A percentile compares a stretch with the other conserved stretches of the same genome.
Evolutionary conservation across 2,888 invertebrate genomes (phyloP).

Genomic region (Cataglyphis livida): DNA sequence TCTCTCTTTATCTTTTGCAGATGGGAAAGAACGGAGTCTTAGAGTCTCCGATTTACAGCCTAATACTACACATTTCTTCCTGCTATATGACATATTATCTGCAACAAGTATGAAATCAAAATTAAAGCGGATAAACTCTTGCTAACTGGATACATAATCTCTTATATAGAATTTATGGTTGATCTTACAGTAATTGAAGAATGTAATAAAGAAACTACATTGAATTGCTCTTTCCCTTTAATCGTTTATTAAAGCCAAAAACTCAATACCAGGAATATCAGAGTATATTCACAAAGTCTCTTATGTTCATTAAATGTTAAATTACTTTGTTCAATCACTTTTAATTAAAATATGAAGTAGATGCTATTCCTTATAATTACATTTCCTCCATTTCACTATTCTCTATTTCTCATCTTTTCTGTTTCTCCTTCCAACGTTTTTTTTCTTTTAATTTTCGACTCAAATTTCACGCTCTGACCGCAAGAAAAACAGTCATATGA

Average conservation of each 20-base stretch:
- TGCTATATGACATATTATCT: background rate
- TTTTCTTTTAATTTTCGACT: background rate
- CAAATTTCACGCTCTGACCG: background rate
- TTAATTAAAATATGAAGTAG: background rate
- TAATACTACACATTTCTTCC: background rate
- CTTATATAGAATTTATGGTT: background rate
- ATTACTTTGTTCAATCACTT: background rate
- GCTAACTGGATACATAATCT: background rate
- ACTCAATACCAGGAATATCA: background rate
- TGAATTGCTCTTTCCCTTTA: background rate
- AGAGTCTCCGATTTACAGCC: background rate
- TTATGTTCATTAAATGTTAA: background rate
- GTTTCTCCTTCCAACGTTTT: background rate
- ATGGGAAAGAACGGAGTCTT: background rate
- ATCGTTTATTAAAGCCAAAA: background rate
- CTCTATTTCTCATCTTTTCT: background rate
- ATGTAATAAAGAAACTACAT: background rate
- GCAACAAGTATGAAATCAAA: background rate
- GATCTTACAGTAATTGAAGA: background rate
- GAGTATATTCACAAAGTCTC: background rate
- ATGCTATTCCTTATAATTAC: background rate
- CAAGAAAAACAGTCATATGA: background rate
- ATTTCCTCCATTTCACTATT: background rate
- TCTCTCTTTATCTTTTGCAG: background rate
- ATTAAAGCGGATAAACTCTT: background rate